Evolutionary conservation across 2,113 vertebrate genomes (phyloP).

Genomic region (Pachypanchax playfairii): DNA sequence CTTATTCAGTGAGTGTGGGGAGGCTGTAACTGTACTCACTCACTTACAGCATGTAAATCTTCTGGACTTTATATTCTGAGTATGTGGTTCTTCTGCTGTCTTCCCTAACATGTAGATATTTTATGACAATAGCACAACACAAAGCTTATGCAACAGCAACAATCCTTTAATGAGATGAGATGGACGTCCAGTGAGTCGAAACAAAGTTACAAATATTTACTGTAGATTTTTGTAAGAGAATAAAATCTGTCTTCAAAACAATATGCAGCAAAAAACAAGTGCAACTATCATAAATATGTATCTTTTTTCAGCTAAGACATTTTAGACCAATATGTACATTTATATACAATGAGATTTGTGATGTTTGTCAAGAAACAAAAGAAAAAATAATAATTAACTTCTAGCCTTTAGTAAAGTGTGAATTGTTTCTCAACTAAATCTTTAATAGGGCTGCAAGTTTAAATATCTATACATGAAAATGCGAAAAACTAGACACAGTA

Average conservation of each 20-base stretch:
- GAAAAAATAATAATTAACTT: not conserved
- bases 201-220: constrained; percentile 7
- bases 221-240: constrained; percentile 7
- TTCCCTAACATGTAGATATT: too few species aligned
- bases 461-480: constrained; percentile 52
- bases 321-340: constrained; percentile 35
- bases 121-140: not conserved
- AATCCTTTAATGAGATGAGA: constrained; percentile 46
- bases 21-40: too few species aligned
- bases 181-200: not conserved
- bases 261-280: not conserved
- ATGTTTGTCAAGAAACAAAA: constrained; percentile 10
- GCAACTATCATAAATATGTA: not conserved
- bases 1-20: too few species aligned
- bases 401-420: not conserved
- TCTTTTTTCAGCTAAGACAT: not conserved
- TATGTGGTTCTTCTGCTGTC: too few species aligned
- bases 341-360: constrained; percentile 32
- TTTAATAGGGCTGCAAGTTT: constrained; percentile 3
- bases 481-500: constrained; percentile 41
- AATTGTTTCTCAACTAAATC: not conserved
- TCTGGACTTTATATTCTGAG: too few species aligned
- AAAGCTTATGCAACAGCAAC: not conserved
- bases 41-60: too few species aligned
- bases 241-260: constrained; percentile 5